Evolutionary conservation across 2,113 vertebrate species (phyloP), one percentile per base, ranked within the genome.

Genomic region (Dicaeum eximium): DNA sequence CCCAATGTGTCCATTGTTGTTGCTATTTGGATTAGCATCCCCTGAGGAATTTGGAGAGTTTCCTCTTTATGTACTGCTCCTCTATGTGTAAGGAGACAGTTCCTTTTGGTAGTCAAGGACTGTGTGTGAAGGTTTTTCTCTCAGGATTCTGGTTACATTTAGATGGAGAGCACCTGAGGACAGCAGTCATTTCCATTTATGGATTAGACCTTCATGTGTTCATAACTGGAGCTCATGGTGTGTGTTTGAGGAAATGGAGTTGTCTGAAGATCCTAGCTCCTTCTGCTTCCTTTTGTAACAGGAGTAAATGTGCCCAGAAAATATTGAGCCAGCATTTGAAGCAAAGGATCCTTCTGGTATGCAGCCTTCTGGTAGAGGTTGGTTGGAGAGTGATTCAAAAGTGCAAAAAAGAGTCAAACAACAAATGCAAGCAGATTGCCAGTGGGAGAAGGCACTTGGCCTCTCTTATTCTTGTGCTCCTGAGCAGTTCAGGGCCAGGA

Each of bases 71-170:
- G 13, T 84, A 10, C 1, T 69, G 21, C 35, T 88, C 15, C 25
- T 30, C 31, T 82, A 15, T 50, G 56, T 38, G 18, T 56, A 31
- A 42, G 50, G 50, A 87, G 23, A 22, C 14, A 64, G 28, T 65
- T 93, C 11, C 70, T 88, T 95, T 65, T 79, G 23, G 15, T 92
- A 73, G 30, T 58, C 53, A 61, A 61, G 35, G 58, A 38, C 57
- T 65, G 8, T 48, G 21, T 74, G 87, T 45, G 33, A 42, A 77
- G 47, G 58, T 38, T 90, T 95, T 95, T 35, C 42, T 88, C 47
- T 84, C 23, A n/a, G 61, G 56, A 71, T 74, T 87, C 70, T 81
- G 44, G 69, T 90, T 95, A 38, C 79, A 70, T 95, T 92, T 85
- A 87, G 84, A 37, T 54, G 64, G 56, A 75, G 87, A 86, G 88